phyloP scores from a whole-genome alignment of 2,797 vertebrate species.

The Semotilus atromaculatus region DNA sequence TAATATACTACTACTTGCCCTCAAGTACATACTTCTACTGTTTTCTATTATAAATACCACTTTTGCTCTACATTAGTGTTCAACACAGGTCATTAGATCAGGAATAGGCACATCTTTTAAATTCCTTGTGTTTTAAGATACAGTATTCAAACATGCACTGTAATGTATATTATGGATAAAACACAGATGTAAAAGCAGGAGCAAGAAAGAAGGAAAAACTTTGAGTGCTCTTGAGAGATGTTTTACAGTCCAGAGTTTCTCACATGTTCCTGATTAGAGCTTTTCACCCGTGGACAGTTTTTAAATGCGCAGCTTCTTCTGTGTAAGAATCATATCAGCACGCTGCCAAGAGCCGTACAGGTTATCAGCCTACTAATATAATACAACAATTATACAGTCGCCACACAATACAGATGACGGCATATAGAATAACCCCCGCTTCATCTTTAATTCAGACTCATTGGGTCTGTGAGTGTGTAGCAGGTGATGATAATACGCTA shows the following conservation, averaged over 20 bases:
- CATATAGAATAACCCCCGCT: constrained; percentile 9
- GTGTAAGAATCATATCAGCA: constrained; percentile 36
- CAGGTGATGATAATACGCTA: constrained; percentile 56
- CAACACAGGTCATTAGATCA: not conserved
- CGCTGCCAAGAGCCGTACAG: constrained; percentile 28
- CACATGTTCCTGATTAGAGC: not conserved
- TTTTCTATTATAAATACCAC: not conserved
- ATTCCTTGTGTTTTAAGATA: not conserved
- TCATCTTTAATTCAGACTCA: constrained; percentile 33
- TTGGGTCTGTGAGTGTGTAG: constrained; percentile 39
- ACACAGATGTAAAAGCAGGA: not conserved
- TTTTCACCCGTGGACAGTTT: constrained; percentile 7
- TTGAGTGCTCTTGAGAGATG: not conserved
- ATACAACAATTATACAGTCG: constrained; percentile 36
- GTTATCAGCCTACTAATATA: constrained; percentile 34
- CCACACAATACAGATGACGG: constrained; percentile 26
- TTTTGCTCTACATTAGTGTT: not conserved
- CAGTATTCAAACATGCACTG: not conserved
- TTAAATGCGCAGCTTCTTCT: constrained; percentile 6
- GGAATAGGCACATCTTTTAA: not conserved
- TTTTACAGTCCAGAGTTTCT: constrained; percentile 18
- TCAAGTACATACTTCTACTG: not conserved
- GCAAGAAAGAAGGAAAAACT: constrained; percentile 8
- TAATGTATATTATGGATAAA: not conserved
- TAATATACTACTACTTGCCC: no score